Percentiles rank a stretch among this genome's conserved stretches.
Evolutionary conservation across 1,140 invertebrate genomes (phyloP).

Genomic region (Euborellia annulipes): DNA sequence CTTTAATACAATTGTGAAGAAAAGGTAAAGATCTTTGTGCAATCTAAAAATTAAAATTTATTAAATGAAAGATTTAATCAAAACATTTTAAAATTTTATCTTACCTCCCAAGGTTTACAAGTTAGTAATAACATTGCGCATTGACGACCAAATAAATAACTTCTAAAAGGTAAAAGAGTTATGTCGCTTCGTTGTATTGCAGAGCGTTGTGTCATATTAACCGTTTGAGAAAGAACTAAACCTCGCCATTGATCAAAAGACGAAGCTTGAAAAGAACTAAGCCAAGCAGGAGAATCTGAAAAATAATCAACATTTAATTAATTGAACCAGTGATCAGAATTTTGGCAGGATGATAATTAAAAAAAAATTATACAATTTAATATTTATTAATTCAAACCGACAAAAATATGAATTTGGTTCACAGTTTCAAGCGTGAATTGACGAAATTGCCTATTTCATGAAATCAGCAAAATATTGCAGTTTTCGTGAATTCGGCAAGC

Average conservation of each 20-base stretch:
- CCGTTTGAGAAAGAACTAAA: constrained; percentile 48
- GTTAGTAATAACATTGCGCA: constrained; percentile 67
- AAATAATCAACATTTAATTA: too few species aligned
- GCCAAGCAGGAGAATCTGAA: constrained; percentile 61
- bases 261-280: constrained; percentile 49
- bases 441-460: too few species aligned
- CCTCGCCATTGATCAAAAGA: constrained; percentile 70
- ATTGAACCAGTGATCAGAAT: constrained; percentile 2
- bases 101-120: constrained; percentile 64
- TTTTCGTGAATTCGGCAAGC: too few species aligned
- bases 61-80: background rate
- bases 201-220: constrained; percentile 49
- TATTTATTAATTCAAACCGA: background rate
- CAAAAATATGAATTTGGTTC: too few species aligned
- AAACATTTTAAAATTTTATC: constrained; percentile 17
- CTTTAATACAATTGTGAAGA: constrained; percentile 69
- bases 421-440: too few species aligned
- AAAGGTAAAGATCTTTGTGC: constrained; percentile 71
- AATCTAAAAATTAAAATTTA: constrained; percentile 37
- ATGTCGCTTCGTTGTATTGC: constrained; percentile 50
- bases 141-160: constrained; percentile 88
- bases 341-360: background rate
- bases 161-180: constrained; percentile 76
- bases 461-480: too few species aligned
- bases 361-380: background rate